A percentile compares a stretch with the other conserved stretches of the same genome.
phyloP scores from a whole-genome alignment of 2,888 invertebrate genomes.

The Heterodera filipjevi region DNA sequence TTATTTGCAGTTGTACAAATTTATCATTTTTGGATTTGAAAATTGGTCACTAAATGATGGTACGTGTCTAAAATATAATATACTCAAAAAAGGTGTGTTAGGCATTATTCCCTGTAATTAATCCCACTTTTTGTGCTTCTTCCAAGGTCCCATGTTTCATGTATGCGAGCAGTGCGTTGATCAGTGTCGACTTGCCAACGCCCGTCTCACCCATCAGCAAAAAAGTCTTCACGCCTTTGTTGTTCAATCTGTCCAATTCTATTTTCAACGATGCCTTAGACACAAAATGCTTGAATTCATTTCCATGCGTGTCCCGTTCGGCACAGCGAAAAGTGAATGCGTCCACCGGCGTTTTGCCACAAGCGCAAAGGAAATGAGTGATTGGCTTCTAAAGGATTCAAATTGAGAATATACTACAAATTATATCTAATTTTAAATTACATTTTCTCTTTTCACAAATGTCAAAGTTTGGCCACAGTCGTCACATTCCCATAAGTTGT shows the following conservation, averaged over 20 bases:
- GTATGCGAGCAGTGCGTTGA: slow-evolving; percentile 32
- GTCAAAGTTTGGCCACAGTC: not conserved
- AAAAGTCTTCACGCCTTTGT: slow-evolving; percentile 19
- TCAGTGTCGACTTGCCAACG: slow-evolving; percentile 29
- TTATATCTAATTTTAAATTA: not conserved
- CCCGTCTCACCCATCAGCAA: slow-evolving; percentile 34
- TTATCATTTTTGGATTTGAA: no score
- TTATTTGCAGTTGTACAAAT: no score
- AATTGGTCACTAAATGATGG: no score
- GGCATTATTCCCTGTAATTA: no score
- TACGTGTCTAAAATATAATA: no score
- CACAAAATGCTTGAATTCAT: not conserved
- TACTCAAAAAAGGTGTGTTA: no score
- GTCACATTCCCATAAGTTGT: not conserved
- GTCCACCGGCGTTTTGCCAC: not conserved
- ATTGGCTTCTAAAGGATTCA: not conserved
- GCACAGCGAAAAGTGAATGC: not conserved
- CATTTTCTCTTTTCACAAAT: not conserved
- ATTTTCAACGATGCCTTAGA: not conserved
- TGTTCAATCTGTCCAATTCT: not conserved
- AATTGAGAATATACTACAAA: no score
- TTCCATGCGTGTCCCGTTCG: not conserved
- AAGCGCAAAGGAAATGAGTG: slow-evolving; percentile 4
- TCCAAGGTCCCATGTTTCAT: slow-evolving; percentile 11
- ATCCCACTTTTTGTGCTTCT: no score